Percentiles rank a stretch among this genome's conserved stretches.
phyloP scores from a whole-genome alignment of 2,113 vertebrate genomes.

The Forbesichthys agassizii region DNA sequence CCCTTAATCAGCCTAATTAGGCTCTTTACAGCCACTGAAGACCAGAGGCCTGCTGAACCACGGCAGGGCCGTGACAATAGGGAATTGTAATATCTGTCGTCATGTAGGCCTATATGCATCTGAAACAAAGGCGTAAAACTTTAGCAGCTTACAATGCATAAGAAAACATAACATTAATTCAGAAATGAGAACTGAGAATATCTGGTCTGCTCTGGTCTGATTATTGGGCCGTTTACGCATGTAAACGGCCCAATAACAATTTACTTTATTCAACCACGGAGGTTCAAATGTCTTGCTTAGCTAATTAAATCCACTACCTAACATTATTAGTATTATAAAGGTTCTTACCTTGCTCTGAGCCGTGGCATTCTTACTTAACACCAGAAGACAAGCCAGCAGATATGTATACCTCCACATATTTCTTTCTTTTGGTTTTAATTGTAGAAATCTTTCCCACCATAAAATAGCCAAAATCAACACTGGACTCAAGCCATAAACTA shows the following conservation, averaged over 20 bases:
- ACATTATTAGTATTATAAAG: background rate
- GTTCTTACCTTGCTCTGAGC: slow-evolving; percentile 74
- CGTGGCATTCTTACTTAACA: slow-evolving; percentile 58
- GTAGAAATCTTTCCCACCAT: slow-evolving; percentile 3
- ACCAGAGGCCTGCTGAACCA: too few species aligned
- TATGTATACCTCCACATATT: slow-evolving; percentile 73
- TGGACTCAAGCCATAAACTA: slow-evolving; percentile 21
- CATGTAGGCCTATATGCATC: slow-evolving; percentile 25
- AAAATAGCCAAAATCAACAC: background rate
- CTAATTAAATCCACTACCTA: background rate
- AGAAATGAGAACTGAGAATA: too few species aligned
- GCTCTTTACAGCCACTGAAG: too few species aligned
- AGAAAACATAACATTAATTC: too few species aligned
- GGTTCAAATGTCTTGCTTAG: background rate
- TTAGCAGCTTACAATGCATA: background rate
- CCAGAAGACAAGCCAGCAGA: slow-evolving; percentile 62
- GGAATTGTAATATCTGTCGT: background rate
- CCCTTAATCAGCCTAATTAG: too few species aligned
- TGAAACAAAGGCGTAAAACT: slow-evolving; percentile 20
- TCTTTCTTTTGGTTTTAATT: slow-evolving; percentile 13
- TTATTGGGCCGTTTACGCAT: too few species aligned
- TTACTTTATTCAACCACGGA: too few species aligned
- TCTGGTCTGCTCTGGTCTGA: too few species aligned
- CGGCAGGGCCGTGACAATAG: too few species aligned
- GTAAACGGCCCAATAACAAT: too few species aligned